phyloP scores from a whole-genome alignment of 2,888 invertebrate genomes.

The Lacanobia oleracea region DNA sequence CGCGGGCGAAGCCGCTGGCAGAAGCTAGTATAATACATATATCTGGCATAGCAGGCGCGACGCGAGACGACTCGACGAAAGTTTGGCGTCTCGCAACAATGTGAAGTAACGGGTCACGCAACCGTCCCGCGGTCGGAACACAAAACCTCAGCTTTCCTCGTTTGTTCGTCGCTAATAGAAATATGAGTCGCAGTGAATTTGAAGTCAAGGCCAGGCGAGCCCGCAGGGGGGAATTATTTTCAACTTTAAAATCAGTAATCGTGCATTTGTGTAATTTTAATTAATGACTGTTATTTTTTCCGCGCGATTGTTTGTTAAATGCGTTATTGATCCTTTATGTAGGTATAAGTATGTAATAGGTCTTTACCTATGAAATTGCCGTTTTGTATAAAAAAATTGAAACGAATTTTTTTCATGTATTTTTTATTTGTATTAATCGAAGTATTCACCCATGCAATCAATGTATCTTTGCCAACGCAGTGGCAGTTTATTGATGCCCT shows the following conservation, averaged over 20 bases:
- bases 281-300: neutral
- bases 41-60: too few species aligned
- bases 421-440: too few species aligned
- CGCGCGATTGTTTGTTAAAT: neutral
- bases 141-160: conserved; percentile 26
- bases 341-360: too few species aligned
- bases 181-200: conserved; percentile 12
- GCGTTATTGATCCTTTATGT: neutral
- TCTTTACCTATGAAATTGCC: too few species aligned
- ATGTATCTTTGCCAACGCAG: too few species aligned
- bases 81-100: neutral
- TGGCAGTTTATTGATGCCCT: too few species aligned
- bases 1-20: too few species aligned
- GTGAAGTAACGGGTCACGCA: neutral
- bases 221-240: neutral
- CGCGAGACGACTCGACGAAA: neutral
- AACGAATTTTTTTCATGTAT: too few species aligned
- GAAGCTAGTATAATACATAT: too few species aligned
- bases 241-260: neutral
- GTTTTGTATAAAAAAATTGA: too few species aligned
- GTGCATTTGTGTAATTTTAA: neutral
- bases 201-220: conserved; percentile 3
- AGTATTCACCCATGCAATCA: too few species aligned
- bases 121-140: conserved; percentile 13
- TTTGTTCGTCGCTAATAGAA: conserved; percentile 8